Conservation (phyloP, 2,797 vertebrate genomes). For the Microctenopoma stevenorrisi region DNA sequence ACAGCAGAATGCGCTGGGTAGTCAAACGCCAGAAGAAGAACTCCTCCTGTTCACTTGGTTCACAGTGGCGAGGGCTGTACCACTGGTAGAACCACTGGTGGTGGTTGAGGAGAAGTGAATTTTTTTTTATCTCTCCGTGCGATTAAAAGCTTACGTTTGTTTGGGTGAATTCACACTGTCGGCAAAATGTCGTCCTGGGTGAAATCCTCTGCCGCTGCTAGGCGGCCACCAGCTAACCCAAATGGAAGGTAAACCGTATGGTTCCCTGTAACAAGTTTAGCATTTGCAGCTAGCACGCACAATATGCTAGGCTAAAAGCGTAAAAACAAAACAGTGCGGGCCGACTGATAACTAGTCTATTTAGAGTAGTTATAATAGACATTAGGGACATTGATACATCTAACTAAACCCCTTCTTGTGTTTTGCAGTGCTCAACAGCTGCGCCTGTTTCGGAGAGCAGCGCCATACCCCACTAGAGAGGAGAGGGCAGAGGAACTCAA, state of each 20-base stretch:
- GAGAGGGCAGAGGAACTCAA: conserved; percentile 78
- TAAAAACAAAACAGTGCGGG: background rate
- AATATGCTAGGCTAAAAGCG: conserved; percentile 25
- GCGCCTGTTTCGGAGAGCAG: conserved; percentile 77
- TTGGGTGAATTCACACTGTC: background rate
- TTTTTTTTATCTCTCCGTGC: background rate
- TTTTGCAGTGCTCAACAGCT: conserved; percentile 72
- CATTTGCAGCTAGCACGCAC: conserved; percentile 37
- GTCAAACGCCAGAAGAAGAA: conserved; percentile 35
- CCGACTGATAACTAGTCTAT: rapidly evolving
- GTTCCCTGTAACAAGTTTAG: conserved; percentile 25
- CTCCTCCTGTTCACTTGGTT: background rate
- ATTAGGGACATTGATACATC: background rate
- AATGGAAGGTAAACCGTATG: conserved; percentile 79
- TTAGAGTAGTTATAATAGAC: rapidly evolving
- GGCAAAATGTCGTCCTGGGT: conserved; percentile 80
- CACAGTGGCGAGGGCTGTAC: background rate
- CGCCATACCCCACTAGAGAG: conserved; percentile 79
- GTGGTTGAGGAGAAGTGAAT: background rate
- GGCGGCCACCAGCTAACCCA: conserved; percentile 68
- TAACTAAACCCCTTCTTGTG: background rate
- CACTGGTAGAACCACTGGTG: background rate
- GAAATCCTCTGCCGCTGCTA: conserved; percentile 65
- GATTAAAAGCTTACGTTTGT: background rate
- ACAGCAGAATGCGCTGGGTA: rapidly evolving